Conservation (phyloP, 2,797 vertebrate species). For the Bradypodion pumilum region DNA sequence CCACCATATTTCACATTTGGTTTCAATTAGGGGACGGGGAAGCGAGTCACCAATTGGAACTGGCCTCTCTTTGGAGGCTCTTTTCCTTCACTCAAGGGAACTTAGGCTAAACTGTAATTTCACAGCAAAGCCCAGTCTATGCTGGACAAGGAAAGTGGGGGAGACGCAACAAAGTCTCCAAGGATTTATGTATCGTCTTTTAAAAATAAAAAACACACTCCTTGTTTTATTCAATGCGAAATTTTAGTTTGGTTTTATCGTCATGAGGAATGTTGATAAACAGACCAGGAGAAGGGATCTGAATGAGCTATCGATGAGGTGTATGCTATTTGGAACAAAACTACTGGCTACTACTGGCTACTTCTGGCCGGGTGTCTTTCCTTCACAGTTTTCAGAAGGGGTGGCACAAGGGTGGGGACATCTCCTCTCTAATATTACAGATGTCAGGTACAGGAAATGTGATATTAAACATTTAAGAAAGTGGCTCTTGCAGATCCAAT, state of each 20-base stretch:
- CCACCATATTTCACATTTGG: constrained; percentile 90
- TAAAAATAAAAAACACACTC: neutral
- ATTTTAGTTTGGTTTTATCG: neutral
- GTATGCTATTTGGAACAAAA: neutral
- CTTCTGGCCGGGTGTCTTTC: neutral
- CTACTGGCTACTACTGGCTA: neutral
- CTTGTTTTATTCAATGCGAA: neutral
- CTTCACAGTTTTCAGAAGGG: neutral
- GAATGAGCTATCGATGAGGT: neutral
- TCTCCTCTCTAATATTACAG: neutral
- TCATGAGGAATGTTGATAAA: neutral
- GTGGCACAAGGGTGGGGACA: neutral
- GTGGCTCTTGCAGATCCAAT: neutral
- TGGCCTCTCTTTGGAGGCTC: constrained; percentile 76
- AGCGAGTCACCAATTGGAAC: constrained; percentile 77
- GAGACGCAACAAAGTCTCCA: constrained; percentile 54
- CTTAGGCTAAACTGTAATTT: constrained; percentile 74
- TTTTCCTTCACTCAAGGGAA: constrained; percentile 79
- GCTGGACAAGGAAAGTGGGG: neutral
- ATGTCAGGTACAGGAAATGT: neutral
- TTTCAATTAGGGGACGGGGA: constrained; percentile 86
- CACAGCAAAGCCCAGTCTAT: constrained; percentile 79
- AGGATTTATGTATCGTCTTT: constrained; percentile 48
- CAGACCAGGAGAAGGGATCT: neutral
- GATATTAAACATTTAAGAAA: neutral